A percentile compares a stretch with the other conserved stretches of the same genome.
These are phyloP conservation scores for Drosophila paramelanica DNA, from an alignment of 2,888 invertebrate genomes.

Conservation along the genomic window DNA sequence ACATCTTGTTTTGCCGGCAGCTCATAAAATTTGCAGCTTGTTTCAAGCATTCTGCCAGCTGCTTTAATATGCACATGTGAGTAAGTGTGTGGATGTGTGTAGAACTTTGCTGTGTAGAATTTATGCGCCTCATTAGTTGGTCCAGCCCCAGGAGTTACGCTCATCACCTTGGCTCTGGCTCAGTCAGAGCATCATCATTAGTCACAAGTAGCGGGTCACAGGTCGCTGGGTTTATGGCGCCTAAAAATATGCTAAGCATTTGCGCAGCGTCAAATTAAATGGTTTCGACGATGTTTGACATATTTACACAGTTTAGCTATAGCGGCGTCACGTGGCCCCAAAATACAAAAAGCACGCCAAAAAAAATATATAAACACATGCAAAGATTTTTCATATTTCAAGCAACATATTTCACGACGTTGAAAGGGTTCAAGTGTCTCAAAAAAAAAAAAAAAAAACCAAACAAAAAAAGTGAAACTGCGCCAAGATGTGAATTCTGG, in stretches of 20 bases:
- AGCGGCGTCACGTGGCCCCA: constrained; percentile 33
- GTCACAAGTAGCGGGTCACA: constrained; percentile 72
- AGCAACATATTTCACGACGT: constrained; percentile 68
- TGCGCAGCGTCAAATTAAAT: constrained; percentile 69
- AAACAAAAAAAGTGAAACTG: constrained; percentile 52
- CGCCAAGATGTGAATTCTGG: constrained; percentile 39
- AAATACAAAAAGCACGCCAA: constrained; percentile 29
- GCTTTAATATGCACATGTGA: constrained; percentile 53
- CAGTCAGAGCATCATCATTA: constrained; percentile 75
- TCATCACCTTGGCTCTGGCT: constrained; percentile 43
- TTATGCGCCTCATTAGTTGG: constrained; percentile 83
- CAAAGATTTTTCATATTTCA: constrained; percentile 76
- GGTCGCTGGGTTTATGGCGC: constrained; percentile 43
- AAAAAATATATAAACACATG: constrained; percentile 44
- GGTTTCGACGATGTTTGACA: constrained; percentile 78
- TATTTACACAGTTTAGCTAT: constrained; percentile 72
- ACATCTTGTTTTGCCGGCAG: constrained; percentile 67
- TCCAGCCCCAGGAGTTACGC: constrained; percentile 45
- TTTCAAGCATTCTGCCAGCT: constrained; percentile 60
- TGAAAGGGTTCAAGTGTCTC: constrained; percentile 69
- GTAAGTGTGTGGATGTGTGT: constrained; percentile 27
- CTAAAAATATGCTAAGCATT: constrained; percentile 76
- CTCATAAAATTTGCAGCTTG: constrained; percentile 78
- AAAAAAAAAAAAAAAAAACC: constrained; percentile 15
- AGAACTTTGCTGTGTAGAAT: constrained; percentile 63